Conservation (phyloP, 2,888 invertebrate species). For the Megastigmus dorsalis region DNA sequence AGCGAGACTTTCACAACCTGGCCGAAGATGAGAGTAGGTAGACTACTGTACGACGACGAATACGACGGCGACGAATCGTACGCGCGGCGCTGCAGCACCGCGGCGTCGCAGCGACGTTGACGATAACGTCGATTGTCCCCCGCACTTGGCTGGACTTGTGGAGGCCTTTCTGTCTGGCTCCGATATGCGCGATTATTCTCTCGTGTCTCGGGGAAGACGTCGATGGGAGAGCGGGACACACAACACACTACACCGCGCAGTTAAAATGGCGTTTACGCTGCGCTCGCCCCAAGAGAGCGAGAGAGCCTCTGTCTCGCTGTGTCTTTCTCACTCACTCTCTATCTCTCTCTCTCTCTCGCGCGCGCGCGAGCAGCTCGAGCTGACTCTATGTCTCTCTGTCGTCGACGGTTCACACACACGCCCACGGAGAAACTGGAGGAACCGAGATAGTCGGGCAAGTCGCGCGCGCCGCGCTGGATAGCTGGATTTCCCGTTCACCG, state of each 20-base stretch:
- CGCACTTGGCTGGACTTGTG: too few species aligned
- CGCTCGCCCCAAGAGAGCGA: constrained; percentile 1
- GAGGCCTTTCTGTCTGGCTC: too few species aligned
- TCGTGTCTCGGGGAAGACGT: background rate
- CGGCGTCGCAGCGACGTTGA: background rate
- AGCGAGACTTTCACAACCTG: too few species aligned
- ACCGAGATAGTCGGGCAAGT: constrained; percentile 7
- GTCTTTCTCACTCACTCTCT: background rate
- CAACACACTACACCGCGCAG: constrained; percentile 33
- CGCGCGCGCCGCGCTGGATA: too few species aligned
- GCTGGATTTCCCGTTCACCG: background rate
- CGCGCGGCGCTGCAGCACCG: background rate
- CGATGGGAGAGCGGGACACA: background rate
- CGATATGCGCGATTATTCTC: too few species aligned
- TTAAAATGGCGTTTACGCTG: constrained; percentile 52
- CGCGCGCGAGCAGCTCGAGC: background rate
- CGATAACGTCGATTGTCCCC: too few species aligned
- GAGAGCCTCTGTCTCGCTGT: background rate
- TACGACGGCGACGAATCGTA: background rate
- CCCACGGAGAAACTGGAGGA: constrained; percentile 25
- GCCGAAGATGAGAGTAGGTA: too few species aligned
- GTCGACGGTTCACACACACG: constrained; percentile 14
- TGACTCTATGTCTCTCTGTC: too few species aligned
- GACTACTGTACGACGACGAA: too few species aligned
- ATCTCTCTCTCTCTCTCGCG: background rate